Evolutionary conservation across 2,888 invertebrate species (phyloP).

Genomic region (Cephus sareptanus): DNA sequence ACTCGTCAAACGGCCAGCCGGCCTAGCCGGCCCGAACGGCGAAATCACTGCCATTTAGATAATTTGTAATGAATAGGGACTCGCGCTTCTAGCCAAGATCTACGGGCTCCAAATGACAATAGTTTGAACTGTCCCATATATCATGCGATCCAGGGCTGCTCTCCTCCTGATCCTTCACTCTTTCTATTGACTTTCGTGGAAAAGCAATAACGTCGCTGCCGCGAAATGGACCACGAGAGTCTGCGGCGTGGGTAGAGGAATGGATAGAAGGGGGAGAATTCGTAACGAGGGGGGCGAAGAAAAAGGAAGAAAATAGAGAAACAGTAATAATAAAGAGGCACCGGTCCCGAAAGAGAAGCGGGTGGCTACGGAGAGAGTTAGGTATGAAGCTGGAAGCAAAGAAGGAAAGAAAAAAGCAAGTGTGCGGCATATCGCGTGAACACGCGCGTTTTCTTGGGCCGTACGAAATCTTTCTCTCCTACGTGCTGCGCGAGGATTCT

Average conservation of each 20-base stretch:
- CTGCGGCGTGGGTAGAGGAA: neutral
- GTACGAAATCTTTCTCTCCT: neutral
- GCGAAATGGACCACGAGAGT: neutral
- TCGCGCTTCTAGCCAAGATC: conserved; percentile 1
- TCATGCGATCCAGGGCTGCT: conserved; percentile 4
- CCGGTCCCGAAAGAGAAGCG: too few species aligned
- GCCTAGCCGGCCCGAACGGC: conserved; percentile 47
- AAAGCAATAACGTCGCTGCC: neutral
- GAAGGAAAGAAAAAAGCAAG: neutral
- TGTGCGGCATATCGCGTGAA: neutral
- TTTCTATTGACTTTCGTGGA: neutral
- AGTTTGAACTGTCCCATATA: conserved; percentile 30
- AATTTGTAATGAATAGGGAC: conserved; percentile 72
- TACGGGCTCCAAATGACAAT: conserved; percentile 24
- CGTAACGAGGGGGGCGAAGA: neutral
- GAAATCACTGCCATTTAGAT: conserved; percentile 72
- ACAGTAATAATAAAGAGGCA: too few species aligned
- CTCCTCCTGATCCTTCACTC: neutral
- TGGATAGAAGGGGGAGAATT: neutral
- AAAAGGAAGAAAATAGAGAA: neutral
- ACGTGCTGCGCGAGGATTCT: conserved; percentile 26
- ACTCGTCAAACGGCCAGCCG: conserved; percentile 63
- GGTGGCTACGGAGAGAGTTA: too few species aligned
- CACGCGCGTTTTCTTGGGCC: neutral
- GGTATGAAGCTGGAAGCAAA: neutral